These are phyloP conservation scores for Hemitrygon akajei DNA, from an alignment of 2,797 vertebrate genomes.

Conservation along the genomic window DNA sequence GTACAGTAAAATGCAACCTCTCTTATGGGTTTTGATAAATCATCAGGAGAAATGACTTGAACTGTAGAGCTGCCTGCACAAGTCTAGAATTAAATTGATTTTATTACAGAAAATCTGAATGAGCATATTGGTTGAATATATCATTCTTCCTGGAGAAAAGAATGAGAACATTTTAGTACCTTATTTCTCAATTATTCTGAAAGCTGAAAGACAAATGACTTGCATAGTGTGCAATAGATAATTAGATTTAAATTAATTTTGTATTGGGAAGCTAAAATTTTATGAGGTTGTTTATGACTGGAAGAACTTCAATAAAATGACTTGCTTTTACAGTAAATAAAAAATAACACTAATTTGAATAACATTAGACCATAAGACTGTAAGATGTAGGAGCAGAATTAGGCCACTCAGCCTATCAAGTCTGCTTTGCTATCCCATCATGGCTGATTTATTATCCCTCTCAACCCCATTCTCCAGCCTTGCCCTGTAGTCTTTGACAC, in stretches of 20 bases:
- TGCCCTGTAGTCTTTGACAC: too few species aligned
- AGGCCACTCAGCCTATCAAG: too few species aligned
- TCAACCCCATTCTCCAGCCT: too few species aligned
- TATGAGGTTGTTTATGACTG: neutral
- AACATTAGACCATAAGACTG: neutral
- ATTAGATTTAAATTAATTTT: neutral
- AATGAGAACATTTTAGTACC: neutral
- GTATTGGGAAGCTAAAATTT: neutral
- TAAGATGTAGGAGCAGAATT: too few species aligned
- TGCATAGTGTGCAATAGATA: neutral
- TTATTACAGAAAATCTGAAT: neutral
- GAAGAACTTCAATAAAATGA: neutral
- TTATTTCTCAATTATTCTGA: neutral
- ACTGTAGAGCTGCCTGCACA: neutral
- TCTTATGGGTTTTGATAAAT: neutral
- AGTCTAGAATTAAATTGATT: constrained; percentile 10
- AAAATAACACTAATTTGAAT: neutral
- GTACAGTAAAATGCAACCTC: neutral
- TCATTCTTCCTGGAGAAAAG: neutral
- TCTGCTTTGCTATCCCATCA: too few species aligned
- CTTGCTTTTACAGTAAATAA: neutral
- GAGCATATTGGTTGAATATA: neutral
- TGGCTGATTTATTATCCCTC: too few species aligned
- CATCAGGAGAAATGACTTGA: neutral
- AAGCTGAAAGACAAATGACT: neutral